Evolutionary conservation across 2,888 invertebrate genomes (phyloP).

Genomic region (Trissoscelio sp.): DNA sequence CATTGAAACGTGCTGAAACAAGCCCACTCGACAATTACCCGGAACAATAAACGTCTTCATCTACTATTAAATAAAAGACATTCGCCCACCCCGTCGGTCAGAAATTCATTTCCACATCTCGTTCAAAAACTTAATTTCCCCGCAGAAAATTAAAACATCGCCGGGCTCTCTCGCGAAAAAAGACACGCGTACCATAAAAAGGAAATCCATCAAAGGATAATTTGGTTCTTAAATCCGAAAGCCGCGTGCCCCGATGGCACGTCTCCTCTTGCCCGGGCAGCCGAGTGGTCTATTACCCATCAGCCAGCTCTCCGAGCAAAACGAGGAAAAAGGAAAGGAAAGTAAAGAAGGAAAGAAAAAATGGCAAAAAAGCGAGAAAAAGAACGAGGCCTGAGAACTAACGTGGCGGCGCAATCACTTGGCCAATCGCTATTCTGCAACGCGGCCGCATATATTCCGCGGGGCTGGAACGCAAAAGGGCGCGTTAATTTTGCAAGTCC

Average conservation of each 20-base stretch:
- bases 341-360: slow-evolving; percentile 7
- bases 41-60: slow-evolving; percentile 65
- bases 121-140: slow-evolving; percentile 57
- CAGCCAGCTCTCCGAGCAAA: slow-evolving; percentile 15
- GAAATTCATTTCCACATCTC: slow-evolving; percentile 52
- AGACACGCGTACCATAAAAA: slow-evolving; percentile 46
- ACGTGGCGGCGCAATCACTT: slow-evolving; percentile 73
- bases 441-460: slow-evolving; percentile 75
- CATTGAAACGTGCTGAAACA: slow-evolving; percentile 54
- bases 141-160: slow-evolving; percentile 56
- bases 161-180: slow-evolving; percentile 18
- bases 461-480: slow-evolving; percentile 73
- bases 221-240: slow-evolving; percentile 63
- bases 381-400: slow-evolving; percentile 11
- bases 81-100: neutral
- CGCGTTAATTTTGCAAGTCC: slow-evolving; percentile 77
- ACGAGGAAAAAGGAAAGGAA: slow-evolving; percentile 1
- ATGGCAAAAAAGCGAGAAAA: neutral
- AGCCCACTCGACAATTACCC: slow-evolving; percentile 51
- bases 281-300: slow-evolving; percentile 55
- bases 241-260: slow-evolving; percentile 33
- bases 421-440: slow-evolving; percentile 78
- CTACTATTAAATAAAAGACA: slow-evolving; percentile 56
- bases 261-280: slow-evolving; percentile 42
- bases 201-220: slow-evolving; percentile 64